A percentile compares a stretch with the other conserved stretches of the same genome.
These are phyloP conservation scores for Chromis chromis DNA, from an alignment of 2,797 vertebrate species.

Conservation along the genomic window DNA sequence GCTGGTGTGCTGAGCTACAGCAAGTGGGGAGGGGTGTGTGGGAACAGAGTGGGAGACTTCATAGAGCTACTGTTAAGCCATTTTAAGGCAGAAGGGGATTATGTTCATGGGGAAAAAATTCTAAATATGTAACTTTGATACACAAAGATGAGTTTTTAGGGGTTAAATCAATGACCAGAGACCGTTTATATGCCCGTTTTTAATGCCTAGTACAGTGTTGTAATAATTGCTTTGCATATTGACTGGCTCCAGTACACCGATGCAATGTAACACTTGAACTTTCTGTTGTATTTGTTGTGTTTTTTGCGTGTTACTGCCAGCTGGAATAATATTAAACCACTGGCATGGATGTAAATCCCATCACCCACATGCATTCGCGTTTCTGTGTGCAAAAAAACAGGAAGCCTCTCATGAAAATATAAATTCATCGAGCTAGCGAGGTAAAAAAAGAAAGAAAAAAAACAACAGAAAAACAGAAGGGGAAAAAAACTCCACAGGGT, in stretches of 20 bases:
- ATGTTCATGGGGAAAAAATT: too few species aligned
- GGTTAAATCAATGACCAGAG: too few species aligned
- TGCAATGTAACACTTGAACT: conserved; percentile 19
- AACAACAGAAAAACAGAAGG: too few species aligned
- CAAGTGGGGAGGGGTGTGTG: too few species aligned
- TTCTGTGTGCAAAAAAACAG: neutral
- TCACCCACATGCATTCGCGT: neutral
- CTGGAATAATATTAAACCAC: conserved; percentile 1
- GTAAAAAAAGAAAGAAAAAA: neutral
- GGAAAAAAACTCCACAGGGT: neutral
- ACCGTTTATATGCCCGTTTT: too few species aligned
- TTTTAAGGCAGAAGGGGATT: too few species aligned
- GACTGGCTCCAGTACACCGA: neutral
- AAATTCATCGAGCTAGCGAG: neutral
- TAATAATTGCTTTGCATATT: conserved; percentile 3
- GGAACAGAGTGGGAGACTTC: too few species aligned
- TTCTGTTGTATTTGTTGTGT: conserved; percentile 9
- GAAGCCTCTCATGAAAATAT: neutral
- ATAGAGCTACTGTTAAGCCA: too few species aligned
- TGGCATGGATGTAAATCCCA: conserved; percentile 4
- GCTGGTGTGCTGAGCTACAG: too few species aligned
- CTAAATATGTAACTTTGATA: too few species aligned
- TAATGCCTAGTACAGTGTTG: too few species aligned
- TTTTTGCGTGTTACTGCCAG: conserved; percentile 15
- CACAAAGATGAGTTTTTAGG: too few species aligned